Evolutionary conservation across 2,888 invertebrate species (phyloP).

Genomic region (Lysandra bellargus): DNA sequence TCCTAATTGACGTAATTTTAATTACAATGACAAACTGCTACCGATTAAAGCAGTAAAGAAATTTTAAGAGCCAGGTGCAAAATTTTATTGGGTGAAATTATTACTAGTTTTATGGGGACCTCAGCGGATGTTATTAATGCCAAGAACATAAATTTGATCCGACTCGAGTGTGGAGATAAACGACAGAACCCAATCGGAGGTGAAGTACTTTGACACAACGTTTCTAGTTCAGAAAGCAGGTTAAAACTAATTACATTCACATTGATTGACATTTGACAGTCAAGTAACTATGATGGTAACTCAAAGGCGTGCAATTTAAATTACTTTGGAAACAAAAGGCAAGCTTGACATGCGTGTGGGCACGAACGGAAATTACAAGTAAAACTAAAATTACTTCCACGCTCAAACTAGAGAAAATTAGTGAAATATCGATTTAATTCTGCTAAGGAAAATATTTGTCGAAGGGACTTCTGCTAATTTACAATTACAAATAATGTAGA

Average conservation of each 20-base stretch:
- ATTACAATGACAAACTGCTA: not conserved
- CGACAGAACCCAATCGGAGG: not conserved
- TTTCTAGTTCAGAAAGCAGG: not conserved
- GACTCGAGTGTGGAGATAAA: not conserved
- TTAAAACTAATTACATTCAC: slow-evolving; percentile 29
- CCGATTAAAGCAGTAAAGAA: not conserved
- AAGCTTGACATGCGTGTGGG: slow-evolving; percentile 34
- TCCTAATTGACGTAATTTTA: slow-evolving; percentile 2
- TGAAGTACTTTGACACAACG: slow-evolving; percentile 8
- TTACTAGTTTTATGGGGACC: not conserved
- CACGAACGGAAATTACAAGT: slow-evolving; percentile 35
- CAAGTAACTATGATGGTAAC: slow-evolving; percentile 27
- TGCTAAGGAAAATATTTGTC: not conserved
- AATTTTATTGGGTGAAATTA: not conserved
- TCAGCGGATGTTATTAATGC: not conserved
- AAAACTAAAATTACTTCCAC: slow-evolving; percentile 16
- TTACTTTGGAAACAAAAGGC: slow-evolving; percentile 28
- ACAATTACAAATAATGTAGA: not conserved
- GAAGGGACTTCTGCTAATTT: not conserved
- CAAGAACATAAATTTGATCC: not conserved
- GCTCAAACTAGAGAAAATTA: slow-evolving; percentile 12
- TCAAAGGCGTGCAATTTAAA: slow-evolving; percentile 30
- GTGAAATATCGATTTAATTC: not conserved
- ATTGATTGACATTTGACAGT: slow-evolving; percentile 27
- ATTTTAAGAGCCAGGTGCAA: not conserved